Conservation (phyloP, 2,797 vertebrate species). For the Mionectes olivaceus region DNA sequence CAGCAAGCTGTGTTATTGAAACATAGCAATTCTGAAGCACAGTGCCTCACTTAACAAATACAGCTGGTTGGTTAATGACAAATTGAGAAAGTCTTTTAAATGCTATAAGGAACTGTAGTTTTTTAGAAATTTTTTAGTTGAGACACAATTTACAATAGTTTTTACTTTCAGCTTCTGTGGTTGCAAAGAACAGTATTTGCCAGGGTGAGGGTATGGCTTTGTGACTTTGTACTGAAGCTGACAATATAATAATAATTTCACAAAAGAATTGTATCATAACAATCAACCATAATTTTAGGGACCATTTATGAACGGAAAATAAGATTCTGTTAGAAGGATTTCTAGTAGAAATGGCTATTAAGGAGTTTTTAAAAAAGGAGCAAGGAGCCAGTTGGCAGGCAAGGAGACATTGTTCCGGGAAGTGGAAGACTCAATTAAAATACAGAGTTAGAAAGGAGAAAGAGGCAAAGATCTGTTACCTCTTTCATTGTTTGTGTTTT, state of each 20-base stretch:
- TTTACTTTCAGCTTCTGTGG: not conserved
- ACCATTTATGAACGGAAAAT: not conserved
- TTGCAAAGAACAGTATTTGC: not conserved
- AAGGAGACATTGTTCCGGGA: not conserved
- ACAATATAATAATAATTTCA: not conserved
- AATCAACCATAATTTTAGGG: not conserved
- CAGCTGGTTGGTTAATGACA: not conserved
- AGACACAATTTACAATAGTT: rapidly evolving
- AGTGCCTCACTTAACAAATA: not conserved
- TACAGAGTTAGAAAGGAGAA: not conserved
- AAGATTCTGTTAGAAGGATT: not conserved
- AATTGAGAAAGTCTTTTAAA: not conserved
- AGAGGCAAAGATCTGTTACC: not conserved
- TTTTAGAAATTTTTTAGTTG: not conserved
- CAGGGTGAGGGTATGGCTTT: not conserved
- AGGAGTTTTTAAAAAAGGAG: not conserved
- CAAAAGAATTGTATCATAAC: not conserved
- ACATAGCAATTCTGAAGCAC: not conserved
- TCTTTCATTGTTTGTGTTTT: rapidly evolving
- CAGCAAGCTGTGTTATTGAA: not conserved
- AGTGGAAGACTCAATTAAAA: not conserved
- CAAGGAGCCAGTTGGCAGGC: not conserved
- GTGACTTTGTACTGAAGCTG: not conserved
- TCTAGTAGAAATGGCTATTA: not conserved
- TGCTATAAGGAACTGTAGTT: not conserved